A percentile compares a stretch with the other conserved stretches of the same genome.
Conservation (phyloP, 2,113 vertebrate genomes). For the Chamaetylas fuelleborni region DNA sequence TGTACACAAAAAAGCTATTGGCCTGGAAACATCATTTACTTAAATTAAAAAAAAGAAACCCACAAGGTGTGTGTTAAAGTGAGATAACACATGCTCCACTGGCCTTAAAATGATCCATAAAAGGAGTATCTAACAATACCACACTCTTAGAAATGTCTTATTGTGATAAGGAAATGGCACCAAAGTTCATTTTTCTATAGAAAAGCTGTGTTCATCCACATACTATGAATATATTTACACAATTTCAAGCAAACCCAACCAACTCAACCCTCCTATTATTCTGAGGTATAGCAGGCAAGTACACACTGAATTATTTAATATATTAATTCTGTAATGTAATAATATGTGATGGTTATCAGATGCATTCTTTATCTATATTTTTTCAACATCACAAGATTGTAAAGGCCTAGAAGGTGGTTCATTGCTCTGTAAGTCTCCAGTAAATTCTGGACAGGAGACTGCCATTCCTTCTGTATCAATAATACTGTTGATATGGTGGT, state of each 20-base stretch:
- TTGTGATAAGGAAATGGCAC: conserved; percentile 24
- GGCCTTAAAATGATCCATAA: conserved; percentile 32
- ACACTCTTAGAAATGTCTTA: not conserved
- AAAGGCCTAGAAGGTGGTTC: not conserved
- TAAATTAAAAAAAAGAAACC: not conserved
- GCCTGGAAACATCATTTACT: conserved; percentile 33
- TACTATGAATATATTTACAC: not conserved
- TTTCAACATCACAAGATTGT: not conserved
- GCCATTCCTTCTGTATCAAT: not conserved
- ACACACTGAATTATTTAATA: not conserved
- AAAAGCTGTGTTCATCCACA: not conserved
- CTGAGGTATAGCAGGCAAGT: not conserved
- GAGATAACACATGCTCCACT: conserved; percentile 17
- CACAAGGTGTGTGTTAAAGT: conserved; percentile 40
- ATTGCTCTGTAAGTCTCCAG: not conserved
- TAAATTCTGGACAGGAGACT: not conserved
- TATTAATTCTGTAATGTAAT: not conserved
- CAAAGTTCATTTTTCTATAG: conserved; percentile 26
- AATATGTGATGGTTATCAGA: not conserved
- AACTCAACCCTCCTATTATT: not conserved
- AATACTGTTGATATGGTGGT: not conserved
- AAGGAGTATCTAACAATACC: not conserved
- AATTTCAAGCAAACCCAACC: not conserved
- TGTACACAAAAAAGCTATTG: conserved; percentile 44
- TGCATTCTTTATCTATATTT: not conserved